phyloP scores from a whole-genome alignment of 2,113 vertebrate genomes.

The Megaceryle torquata region DNA sequence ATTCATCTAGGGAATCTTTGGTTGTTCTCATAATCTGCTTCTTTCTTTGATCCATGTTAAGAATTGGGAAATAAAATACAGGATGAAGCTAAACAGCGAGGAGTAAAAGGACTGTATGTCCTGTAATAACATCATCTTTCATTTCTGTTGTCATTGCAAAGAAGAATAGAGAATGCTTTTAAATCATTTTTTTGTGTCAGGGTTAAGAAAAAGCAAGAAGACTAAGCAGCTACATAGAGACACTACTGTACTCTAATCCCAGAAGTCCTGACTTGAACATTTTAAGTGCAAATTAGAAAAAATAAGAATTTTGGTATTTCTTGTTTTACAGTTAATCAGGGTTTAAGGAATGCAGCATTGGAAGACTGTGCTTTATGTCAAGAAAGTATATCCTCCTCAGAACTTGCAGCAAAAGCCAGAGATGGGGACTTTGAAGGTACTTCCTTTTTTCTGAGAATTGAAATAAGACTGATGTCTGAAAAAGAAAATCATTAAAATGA shows the following conservation, averaged over 20 bases:
- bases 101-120: neutral
- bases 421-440: slow-evolving; percentile 94
- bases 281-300: neutral
- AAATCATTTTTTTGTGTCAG: neutral
- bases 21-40: neutral
- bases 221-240: neutral
- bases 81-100: neutral
- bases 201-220: neutral
- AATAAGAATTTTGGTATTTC: neutral
- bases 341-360: slow-evolving; percentile 82
- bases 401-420: slow-evolving; percentile 88
- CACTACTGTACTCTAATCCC: neutral
- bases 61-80: neutral
- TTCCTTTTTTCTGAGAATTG: neutral
- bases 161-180: neutral
- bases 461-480: neutral
- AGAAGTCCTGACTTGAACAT: neutral
- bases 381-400: slow-evolving; percentile 90
- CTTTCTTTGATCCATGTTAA: neutral
- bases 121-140: neutral
- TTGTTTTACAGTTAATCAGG: slow-evolving; percentile 76
- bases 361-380: slow-evolving; percentile 96
- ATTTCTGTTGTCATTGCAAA: neutral
- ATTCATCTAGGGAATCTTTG: neutral
- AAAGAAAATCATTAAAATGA: neutral